phyloP scores from a whole-genome alignment of 2,797 vertebrate species.

The Morus bassanus region DNA sequence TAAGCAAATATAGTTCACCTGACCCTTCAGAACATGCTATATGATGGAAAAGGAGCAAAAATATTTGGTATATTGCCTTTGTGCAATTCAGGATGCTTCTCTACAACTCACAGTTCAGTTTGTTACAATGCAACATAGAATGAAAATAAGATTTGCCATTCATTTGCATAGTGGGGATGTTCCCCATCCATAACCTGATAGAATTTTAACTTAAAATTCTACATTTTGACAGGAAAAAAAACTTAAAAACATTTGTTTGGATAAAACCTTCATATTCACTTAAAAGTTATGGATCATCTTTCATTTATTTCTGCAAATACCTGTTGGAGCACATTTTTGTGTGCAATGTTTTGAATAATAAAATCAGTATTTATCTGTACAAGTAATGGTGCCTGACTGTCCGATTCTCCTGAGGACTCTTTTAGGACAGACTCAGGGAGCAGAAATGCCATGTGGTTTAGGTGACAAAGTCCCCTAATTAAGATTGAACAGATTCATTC shows the following conservation, averaged over 20 bases:
- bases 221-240: neutral
- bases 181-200: neutral
- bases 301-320: neutral
- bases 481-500: neutral
- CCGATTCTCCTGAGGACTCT: neutral
- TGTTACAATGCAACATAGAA: neutral
- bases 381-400: neutral
- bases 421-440: neutral
- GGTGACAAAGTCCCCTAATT: neutral
- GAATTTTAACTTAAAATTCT: neutral
- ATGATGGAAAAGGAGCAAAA: neutral
- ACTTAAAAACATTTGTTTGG: neutral
- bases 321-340: neutral
- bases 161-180: neutral
- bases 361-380: neutral
- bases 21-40: neutral
- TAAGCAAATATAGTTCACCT: neutral
- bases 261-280: neutral
- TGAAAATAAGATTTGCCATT: neutral
- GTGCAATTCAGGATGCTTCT: neutral
- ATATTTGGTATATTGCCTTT: neutral
- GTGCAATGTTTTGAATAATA: neutral
- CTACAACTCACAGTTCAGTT: neutral
- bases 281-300: neutral
- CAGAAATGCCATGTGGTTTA: neutral